Evolutionary conservation across 2,113 vertebrate species (phyloP).

Genomic region (Ursus arctos): DNA sequence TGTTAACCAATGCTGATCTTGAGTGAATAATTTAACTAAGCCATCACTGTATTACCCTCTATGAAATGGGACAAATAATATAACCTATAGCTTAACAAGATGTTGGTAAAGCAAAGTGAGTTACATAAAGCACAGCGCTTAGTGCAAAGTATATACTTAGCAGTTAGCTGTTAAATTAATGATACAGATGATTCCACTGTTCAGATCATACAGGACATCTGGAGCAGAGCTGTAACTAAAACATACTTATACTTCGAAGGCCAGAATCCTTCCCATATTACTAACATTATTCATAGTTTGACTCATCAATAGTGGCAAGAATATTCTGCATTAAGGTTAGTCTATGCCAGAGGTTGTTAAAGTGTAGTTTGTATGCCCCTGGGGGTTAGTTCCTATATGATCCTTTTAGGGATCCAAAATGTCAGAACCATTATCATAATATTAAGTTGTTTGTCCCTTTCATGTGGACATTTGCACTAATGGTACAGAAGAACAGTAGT

Average conservation of each 20-base stretch:
- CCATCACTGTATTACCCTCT: background rate
- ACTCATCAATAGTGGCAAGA: background rate
- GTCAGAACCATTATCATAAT: background rate
- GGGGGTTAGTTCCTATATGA: background rate
- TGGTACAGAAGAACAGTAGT: background rate
- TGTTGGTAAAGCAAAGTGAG: too few relatives aligned
- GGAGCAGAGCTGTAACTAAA: background rate
- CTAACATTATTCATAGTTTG: background rate
- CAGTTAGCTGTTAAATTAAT: background rate
- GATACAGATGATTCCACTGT: background rate
- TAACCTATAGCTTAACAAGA: background rate
- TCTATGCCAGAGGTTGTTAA: background rate
- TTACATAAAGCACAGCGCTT: background rate
- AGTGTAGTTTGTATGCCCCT: background rate
- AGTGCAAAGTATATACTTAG: background rate
- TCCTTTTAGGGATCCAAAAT: background rate
- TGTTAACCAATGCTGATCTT: background rate
- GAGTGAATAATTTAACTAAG: background rate
- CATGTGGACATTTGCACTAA: background rate
- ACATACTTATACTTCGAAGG: background rate
- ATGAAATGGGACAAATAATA: background rate
- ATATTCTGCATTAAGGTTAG: background rate
- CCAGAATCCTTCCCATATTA: background rate
- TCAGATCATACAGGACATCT: background rate
- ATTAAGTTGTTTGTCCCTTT: background rate